phyloP scores from a whole-genome alignment of 2,113 vertebrate genomes.

The Misgurnus mizolepis region DNA sequence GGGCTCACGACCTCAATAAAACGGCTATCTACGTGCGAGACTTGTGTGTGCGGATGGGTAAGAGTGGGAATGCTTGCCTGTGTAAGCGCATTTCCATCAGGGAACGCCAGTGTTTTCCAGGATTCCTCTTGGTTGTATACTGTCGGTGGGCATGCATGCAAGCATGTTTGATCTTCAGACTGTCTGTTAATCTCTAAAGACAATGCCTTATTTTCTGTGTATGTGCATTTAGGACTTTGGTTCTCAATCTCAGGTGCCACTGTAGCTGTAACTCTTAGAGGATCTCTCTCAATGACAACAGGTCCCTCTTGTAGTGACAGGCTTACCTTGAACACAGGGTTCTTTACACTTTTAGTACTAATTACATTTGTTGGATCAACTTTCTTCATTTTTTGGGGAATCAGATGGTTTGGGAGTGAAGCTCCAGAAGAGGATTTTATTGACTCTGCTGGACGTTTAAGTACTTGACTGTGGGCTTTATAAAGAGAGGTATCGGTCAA shows the following conservation, averaged over 20 bases:
- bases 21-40: background rate
- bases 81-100: background rate
- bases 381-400: background rate
- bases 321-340: conserved; percentile 67
- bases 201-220: background rate
- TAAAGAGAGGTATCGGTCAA: background rate
- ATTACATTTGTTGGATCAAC: background rate
- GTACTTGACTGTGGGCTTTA: background rate
- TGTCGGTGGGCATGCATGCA: background rate
- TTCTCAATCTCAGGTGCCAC: conserved; percentile 35
- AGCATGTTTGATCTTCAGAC: background rate
- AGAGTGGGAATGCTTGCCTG: background rate
- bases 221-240: background rate
- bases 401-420: background rate
- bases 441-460: background rate
- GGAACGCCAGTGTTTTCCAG: background rate
- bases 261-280: conserved; percentile 8
- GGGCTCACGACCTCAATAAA: background rate
- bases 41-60: background rate
- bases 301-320: conserved; percentile 59
- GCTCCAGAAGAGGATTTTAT: background rate
- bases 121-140: background rate
- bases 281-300: conserved; percentile 63
- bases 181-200: background rate
- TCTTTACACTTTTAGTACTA: background rate